Percentiles rank a stretch among this genome's conserved stretches.
Conservation (phyloP, 2,113 vertebrate genomes). For the Apus apus region DNA sequence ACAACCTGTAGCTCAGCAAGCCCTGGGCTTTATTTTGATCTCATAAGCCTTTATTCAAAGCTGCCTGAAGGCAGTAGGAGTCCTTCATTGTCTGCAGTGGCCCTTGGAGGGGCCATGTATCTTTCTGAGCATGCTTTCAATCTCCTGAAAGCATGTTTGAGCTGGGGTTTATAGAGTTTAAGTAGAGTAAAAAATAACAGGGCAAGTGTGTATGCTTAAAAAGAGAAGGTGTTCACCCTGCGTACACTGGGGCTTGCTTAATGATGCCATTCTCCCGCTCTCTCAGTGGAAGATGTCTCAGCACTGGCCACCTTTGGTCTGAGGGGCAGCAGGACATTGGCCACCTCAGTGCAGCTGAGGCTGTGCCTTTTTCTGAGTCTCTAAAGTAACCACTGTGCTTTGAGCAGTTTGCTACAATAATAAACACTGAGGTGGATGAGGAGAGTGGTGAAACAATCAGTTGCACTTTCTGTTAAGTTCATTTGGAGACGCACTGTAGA, state of each 20-base stretch:
- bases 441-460: constrained; percentile 8
- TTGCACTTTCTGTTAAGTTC: constrained; percentile 9
- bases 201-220: not conserved
- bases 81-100: not conserved
- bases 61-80: not conserved
- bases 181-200: not conserved
- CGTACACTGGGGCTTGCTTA: not conserved
- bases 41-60: not conserved
- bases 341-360: not conserved
- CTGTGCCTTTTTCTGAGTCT: not conserved
- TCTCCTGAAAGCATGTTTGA: not conserved
- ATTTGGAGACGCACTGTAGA: not conserved
- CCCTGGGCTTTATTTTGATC: not conserved
- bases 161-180: not conserved
- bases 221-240: not conserved
- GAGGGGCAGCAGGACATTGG: not conserved
- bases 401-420: constrained; percentile 11
- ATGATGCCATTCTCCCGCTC: not conserved
- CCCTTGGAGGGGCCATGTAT: not conserved
- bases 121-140: not conserved
- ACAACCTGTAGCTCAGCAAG: not conserved
- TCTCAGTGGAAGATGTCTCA: accelerated
- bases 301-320: not conserved
- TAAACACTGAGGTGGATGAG: not conserved
- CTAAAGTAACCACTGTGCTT: not conserved